A percentile compares a stretch with the other conserved stretches of the same genome.
phyloP scores from a whole-genome alignment of 2,113 vertebrate species.

The Piprites chloris region DNA sequence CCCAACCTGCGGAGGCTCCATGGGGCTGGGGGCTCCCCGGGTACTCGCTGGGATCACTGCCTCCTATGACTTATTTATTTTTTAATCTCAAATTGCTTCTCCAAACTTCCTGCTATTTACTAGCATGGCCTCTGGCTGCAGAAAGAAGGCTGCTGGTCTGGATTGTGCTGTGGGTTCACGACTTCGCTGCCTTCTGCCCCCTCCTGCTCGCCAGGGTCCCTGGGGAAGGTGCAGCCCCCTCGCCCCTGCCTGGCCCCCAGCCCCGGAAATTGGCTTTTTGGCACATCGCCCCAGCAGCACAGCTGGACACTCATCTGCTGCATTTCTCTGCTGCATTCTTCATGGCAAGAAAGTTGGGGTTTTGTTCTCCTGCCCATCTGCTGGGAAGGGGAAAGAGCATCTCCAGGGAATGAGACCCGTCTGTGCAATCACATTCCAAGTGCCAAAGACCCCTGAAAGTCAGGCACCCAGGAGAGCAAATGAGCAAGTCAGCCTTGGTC shows the following conservation, averaged over 20 bases:
- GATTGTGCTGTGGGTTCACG: background rate
- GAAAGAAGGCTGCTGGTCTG: background rate
- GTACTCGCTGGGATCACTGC: background rate
- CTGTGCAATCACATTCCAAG: background rate
- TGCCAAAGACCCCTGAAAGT: background rate
- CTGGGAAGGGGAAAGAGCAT: background rate
- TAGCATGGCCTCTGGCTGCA: background rate
- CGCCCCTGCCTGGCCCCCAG: background rate
- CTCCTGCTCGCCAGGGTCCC: background rate
- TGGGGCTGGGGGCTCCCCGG: background rate
- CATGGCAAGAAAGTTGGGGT: background rate
- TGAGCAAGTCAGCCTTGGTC: background rate
- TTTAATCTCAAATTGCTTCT: background rate
- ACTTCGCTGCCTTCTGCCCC: background rate
- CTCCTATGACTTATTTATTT: background rate
- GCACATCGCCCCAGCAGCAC: accelerated
- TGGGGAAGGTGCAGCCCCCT: background rate
- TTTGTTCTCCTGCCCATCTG: background rate
- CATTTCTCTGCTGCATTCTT: background rate
- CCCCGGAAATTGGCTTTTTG: background rate
- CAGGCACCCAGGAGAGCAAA: background rate
- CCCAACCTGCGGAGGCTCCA: background rate
- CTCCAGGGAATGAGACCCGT: background rate
- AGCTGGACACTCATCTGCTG: background rate
- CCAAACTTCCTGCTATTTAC: background rate